Conservation (phyloP, 2,113 vertebrate species). For the Todiramphus saurophagus region DNA sequence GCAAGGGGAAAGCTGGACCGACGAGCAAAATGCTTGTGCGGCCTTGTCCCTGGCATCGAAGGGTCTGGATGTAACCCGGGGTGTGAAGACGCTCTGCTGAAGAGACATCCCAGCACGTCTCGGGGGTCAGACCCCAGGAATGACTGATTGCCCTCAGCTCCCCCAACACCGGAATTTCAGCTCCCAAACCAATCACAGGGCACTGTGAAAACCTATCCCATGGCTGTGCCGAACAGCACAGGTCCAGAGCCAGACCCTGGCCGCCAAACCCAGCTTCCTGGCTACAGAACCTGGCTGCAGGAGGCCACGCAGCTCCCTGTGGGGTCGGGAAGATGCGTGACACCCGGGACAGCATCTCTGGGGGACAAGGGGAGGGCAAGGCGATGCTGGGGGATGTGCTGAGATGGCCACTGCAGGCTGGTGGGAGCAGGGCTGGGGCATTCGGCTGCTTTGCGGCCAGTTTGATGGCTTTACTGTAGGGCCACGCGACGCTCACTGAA, state of each 20-base stretch:
- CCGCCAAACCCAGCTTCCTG: fast-evolving
- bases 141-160: neutral
- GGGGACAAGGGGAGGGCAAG: neutral
- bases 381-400: neutral
- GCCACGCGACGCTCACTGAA: neutral
- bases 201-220: neutral
- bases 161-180: fast-evolving
- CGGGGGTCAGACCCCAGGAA: neutral
- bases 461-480: neutral
- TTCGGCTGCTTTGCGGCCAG: neutral
- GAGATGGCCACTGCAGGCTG: fast-evolving
- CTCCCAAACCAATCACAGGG: fast-evolving
- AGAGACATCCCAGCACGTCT: neutral
- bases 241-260: neutral
- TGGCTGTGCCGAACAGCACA: fast-evolving
- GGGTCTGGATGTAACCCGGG: neutral
- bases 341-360: neutral
- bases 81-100: fast-evolving
- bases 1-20: neutral
- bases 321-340: fast-evolving
- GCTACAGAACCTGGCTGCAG: fast-evolving
- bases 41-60: neutral
- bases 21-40: neutral
- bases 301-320: fast-evolving
- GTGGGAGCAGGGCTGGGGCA: fast-evolving